phyloP scores from a whole-genome alignment of 1,140 invertebrate genomes.

The Bombus vancouverensis region DNA sequence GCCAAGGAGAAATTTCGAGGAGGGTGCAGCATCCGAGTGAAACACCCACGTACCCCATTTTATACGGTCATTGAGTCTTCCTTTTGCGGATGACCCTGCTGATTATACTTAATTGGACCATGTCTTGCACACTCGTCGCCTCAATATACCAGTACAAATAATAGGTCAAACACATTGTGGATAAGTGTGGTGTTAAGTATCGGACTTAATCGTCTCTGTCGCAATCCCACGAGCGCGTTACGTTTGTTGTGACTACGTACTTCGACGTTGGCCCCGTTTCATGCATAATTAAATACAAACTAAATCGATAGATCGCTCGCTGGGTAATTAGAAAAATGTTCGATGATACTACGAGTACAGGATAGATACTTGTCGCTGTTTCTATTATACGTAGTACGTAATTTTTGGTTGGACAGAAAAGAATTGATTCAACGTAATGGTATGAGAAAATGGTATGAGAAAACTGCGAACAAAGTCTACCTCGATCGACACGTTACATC shows the following conservation, averaged over 20 bases:
- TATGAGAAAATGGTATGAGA: too few species aligned
- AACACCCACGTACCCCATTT: constrained; percentile 65
- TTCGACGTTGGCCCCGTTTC: constrained; percentile 26
- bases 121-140: constrained; percentile 34
- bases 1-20: constrained; percentile 37
- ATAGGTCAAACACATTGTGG: constrained; percentile 43
- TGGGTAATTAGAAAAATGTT: background rate
- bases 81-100: constrained; percentile 49
- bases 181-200: constrained; percentile 46
- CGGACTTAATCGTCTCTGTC: constrained; percentile 25
- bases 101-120: constrained; percentile 59
- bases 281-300: constrained; percentile 6
- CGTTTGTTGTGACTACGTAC: constrained; percentile 3
- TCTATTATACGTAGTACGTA: background rate
- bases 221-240: background rate
- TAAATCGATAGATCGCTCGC: constrained; percentile 8
- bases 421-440: background rate
- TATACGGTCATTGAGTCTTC: constrained; percentile 51
- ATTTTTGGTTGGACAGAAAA: background rate
- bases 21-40: constrained; percentile 27
- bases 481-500: background rate
- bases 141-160: constrained; percentile 2
- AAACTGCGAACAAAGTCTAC: background rate
- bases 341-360: background rate
- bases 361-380: background rate